Evolutionary conservation across 2,888 invertebrate genomes (phyloP), one percentile per base, ranked within the genome.

Genomic region (Ganaspis brasiliensis): DNA sequence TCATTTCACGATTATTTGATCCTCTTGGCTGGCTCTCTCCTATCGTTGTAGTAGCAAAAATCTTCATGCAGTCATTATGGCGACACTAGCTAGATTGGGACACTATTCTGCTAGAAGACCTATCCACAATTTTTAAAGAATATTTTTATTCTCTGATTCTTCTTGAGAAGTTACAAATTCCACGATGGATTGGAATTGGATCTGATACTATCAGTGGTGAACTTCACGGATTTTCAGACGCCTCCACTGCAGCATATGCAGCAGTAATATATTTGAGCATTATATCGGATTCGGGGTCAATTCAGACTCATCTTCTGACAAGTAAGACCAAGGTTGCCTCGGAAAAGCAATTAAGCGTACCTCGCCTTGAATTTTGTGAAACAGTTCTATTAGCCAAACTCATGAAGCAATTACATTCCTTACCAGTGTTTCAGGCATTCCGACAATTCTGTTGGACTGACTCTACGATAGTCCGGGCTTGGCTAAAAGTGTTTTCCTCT

Each of bases 381-480:
- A n/a, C n/a, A n/a, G n/a, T n/a, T n/a, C n/a, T n/a, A n/a, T n/a
- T n/a, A n/a, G n/a, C n/a, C 12, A n/a, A n/a, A n/a, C n/a, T 40
- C 9, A 40, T 40, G 40, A 40, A 40, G 6, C 40, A 40, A 40
- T 12, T 40, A 40, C 40, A 12, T 40, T 12, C 40, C 40, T 40
- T 40, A 40, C 12, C 40, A 12, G 10, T 12, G 6, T 40, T 40
- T 12, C 1, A 40, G 1, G 9, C 40, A 6, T 40, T 1, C 12
- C 40, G 12, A 40, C 12, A 9, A 1, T 40, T 12, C 12, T 40
- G 40, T 12, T 81, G 75, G 83, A 81, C 87, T 1, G 85, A 85
- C 67, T n/a, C n/a, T n/a, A n/a, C n/a, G n/a, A n/a, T n/a, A n/a
- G n/a, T n/a, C n/a, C n/a, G n/a, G n/a, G n/a, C n/a, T n/a, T n/a